Conservation (phyloP, 2,888 invertebrate species). For the Anthrax anthrax region DNA sequence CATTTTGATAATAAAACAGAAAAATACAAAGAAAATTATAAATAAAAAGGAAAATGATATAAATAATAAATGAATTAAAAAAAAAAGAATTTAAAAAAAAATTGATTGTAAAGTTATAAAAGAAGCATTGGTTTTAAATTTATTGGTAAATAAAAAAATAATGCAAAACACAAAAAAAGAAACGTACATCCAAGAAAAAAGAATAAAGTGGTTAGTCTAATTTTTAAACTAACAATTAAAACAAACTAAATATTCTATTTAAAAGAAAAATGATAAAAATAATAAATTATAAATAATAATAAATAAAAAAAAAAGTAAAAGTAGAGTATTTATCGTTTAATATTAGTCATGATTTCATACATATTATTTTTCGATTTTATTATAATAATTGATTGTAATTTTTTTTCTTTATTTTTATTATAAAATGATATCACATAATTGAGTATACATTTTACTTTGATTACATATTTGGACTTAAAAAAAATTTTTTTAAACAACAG, state of each 20-base stretch:
- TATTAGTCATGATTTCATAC: slow-evolving; percentile 5
- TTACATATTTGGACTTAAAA: too few relatives aligned
- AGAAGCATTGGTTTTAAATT: slow-evolving; percentile 1
- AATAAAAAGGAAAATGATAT: background rate
- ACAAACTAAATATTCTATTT: too few relatives aligned
- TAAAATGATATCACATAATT: too few relatives aligned
- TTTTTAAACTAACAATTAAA: slow-evolving; percentile 2
- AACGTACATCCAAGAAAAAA: too few relatives aligned
- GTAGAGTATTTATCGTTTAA: slow-evolving; percentile 5
- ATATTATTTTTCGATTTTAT: background rate
- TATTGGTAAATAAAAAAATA: background rate
- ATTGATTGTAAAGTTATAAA: background rate
- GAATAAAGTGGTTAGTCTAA: background rate
- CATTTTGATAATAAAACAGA: background rate
- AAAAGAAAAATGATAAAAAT: too few relatives aligned
- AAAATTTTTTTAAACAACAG: too few relatives aligned
- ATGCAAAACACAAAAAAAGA: background rate
- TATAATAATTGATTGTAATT: too few relatives aligned
- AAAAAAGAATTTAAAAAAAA: background rate
- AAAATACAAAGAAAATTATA: background rate
- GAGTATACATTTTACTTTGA: too few relatives aligned
- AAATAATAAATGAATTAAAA: background rate
- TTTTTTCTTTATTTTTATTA: too few relatives aligned
- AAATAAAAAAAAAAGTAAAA: background rate
- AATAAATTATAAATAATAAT: too few relatives aligned